These are phyloP conservation scores for Synanthedon myopaeformis DNA, from an alignment of 2,888 invertebrate genomes.

Conservation along the genomic window DNA sequence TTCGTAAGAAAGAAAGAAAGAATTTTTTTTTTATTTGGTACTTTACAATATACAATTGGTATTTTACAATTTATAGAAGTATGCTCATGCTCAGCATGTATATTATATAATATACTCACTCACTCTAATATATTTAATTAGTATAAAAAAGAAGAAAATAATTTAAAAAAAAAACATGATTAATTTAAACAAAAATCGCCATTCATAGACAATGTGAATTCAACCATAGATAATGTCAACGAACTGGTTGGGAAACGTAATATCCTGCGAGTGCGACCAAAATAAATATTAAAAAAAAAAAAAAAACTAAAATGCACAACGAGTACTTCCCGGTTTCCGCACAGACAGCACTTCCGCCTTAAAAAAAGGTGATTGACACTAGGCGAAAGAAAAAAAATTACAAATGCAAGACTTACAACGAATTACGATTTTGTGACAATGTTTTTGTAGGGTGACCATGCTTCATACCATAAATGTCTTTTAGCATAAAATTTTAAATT, in stretches of 20 bases:
- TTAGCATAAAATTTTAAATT: too few species aligned
- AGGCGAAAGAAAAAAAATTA: conserved; percentile 24
- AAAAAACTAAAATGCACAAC: conserved; percentile 46
- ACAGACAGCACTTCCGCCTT: conserved; percentile 48
- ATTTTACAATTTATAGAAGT: too few species aligned
- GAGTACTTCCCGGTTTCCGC: conserved; percentile 42
- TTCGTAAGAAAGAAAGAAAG: too few species aligned
- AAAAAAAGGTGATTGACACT: conserved; percentile 36
- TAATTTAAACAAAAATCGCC: too few species aligned
- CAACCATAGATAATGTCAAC: conserved; percentile 19
- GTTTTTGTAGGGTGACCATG: conserved; percentile 18
- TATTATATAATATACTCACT: too few species aligned
- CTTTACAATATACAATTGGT: too few species aligned
- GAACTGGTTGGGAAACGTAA: conserved; percentile 28
- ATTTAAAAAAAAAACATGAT: too few species aligned
- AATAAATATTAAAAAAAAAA: conserved; percentile 44
- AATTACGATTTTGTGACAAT: conserved; percentile 44
- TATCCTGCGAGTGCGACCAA: conserved; percentile 57
- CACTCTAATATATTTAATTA: too few species aligned
- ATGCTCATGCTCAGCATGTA: too few species aligned
- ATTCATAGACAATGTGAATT: background rate
- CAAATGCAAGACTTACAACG: conserved; percentile 38
- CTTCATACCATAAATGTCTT: background rate
- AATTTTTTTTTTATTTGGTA: too few species aligned
- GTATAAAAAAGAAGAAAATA: too few species aligned